These are phyloP conservation scores for Alces alces DNA, from an alignment of 2,113 vertebrate species.

Conservation along the genomic window DNA sequence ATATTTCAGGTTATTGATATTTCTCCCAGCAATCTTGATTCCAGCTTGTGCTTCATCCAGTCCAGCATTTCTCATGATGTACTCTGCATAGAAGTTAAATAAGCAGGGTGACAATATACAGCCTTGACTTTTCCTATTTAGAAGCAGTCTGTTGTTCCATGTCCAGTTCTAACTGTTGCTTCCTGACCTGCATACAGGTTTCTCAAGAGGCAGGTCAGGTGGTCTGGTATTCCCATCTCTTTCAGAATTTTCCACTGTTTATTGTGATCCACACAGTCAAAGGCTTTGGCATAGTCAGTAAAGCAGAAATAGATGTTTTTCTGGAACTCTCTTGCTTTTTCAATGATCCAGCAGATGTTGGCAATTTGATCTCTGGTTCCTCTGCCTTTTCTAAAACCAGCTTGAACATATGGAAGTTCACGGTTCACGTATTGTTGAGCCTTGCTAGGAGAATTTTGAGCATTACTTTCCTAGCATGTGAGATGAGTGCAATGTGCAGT, in stretches of 20 bases:
- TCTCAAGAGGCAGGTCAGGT: not conserved
- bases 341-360: fast-evolving
- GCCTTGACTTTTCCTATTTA: not conserved
- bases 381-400: not conserved
- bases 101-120: not conserved
- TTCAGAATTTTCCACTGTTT: not conserved
- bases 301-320: not conserved
- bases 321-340: not conserved
- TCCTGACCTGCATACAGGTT: not conserved
- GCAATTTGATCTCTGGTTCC: not conserved
- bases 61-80: not conserved
- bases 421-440: fast-evolving
- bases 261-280: not conserved
- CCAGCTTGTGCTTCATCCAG: not conserved
- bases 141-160: not conserved
- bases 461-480: not conserved
- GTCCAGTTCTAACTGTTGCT: not conserved
- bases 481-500: not conserved
- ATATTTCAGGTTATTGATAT: not conserved
- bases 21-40: fast-evolving
- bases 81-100: not conserved
- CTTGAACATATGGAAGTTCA: not conserved
- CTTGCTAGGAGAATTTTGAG: not conserved
- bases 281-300: not conserved
- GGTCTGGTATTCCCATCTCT: not conserved